Base-by-base conservation (phyloP, 2,888 invertebrate species). In the Helleia helle region DNA sequence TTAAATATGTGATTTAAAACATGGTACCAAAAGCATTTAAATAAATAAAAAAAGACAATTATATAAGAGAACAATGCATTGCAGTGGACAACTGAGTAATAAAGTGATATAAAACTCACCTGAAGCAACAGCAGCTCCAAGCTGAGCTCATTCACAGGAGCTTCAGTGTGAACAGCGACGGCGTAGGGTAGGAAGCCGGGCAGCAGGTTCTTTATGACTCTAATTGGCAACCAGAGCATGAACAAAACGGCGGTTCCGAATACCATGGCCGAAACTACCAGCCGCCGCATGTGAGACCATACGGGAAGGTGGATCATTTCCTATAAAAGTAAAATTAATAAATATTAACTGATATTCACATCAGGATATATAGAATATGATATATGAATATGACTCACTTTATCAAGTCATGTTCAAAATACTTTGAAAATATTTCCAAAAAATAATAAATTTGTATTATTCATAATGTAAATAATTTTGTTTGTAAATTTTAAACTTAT, bases 301-400 rank as follows among this genome's bases (percentile, higher is more conserved):
- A 99, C 95, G 1, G 99, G 95, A 22, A 97, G 86, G 67, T 99
- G 98, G 51, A 99, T 99, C 99, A 99, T 99, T 90, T 95, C 92
- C 88, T 96, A 62, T 1, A 65, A 65, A 15, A 3, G n/a, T n/a
- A n/a, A 38, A 28, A 11, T 9, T 18, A 29, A 12, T 15, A 11
- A n/a, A 38, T 14, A 26, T 13, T 28, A 12, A 8, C 4, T 14
- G 8, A 14, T 7, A 14, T 30, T 29, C 8, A 13, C 14, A 13
- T 13, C 3, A 29, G 8, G 1, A 14, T 14, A 7, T n/a, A n/a
- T n/a, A n/a, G n/a, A n/a, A n/a, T n/a, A n/a, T n/a, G n/a, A n/a
- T n/a, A n/a, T n/a, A n/a, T n/a, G n/a, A n/a, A n/a, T n/a, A n/a
- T n/a, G n/a, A n/a, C n/a, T n/a, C n/a, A n/a, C n/a, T n/a, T n/a